Base-by-base conservation (phyloP, 1,140 invertebrate genomes). In the Diorhabda sublineata region DNA sequence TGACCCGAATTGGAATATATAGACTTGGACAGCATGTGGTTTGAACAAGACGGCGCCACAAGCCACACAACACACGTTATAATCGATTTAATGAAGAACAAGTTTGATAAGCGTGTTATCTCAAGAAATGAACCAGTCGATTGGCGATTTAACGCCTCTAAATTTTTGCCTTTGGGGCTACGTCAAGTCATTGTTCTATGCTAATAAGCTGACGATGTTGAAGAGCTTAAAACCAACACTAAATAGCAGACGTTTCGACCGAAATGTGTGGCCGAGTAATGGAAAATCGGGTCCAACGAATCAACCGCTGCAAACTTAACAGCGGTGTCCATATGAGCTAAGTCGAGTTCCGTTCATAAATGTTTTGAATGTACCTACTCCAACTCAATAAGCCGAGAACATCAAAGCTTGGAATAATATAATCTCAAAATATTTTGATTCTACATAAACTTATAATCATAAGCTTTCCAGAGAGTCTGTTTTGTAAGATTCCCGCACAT, bases 61-160 rank as follows among this genome's bases (percentile, higher is more conserved):
- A 26, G 26, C 26, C 26, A 26, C 26, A 26, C 26, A 26, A 1
- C 26, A 26, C 26, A 26, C 26, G 26, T 26, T 26, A 26, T 2
- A 26, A 26, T 26, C 26, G 26, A 26, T 26, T 26, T 26, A 26
- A 26, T 26, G 26, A 26, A 26, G 26, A 26, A 26, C 26, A 26
- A 26, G 26, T 26, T 26, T 26, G 26, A 26, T 26, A 26, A 56
- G n/a, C 26, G 26, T 26, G 26, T 26, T 26, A 26, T 26, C 26
- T 26, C 26, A 26, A 26, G 26, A 26, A 26, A 56, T 56, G 52
- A n/a, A 56, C 52, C 52, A 56, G 52, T 56, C 52, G 52, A n/a
- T 6, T n/a, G 52, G 52, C 52, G 52, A 56, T 56, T 56, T 56
- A 56, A 56, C 52, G 52, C 52, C 52, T 56, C 52, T 56, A 56